Percentiles rank a stretch among this genome's conserved stretches.
These are phyloP conservation scores for Papilio machaon DNA, from an alignment of 1,140 invertebrate genomes.

Conservation along the genomic window DNA sequence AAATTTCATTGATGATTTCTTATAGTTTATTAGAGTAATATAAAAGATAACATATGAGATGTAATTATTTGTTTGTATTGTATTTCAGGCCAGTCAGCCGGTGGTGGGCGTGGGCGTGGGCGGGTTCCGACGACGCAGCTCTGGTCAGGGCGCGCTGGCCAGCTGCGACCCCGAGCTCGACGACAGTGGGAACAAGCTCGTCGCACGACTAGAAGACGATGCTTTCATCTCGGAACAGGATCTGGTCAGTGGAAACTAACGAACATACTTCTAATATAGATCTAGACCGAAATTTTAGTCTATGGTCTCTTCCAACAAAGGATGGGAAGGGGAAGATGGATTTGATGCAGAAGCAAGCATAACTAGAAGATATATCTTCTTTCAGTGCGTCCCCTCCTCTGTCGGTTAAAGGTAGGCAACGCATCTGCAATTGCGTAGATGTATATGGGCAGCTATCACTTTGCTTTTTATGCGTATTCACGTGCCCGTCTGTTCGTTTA, in stretches of 20 bases:
- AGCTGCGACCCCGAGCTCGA: constrained; percentile 76
- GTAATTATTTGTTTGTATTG: not conserved
- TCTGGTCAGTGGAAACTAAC: constrained; percentile 60
- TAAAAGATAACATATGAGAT: too few species aligned
- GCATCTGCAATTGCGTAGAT: too few species aligned
- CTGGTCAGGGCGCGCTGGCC: constrained; percentile 73
- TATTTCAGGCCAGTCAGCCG: constrained; percentile 68
- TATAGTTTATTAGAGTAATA: not conserved
- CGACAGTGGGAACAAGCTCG: constrained; percentile 79
- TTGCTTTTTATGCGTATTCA: too few species aligned
- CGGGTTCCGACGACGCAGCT: constrained; percentile 72
- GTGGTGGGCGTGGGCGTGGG: constrained; percentile 66
- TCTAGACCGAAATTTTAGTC: too few species aligned
- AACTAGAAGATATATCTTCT: too few species aligned
- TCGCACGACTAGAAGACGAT: constrained; percentile 78
- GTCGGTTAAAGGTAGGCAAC: too few species aligned
- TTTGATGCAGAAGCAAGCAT: too few species aligned
- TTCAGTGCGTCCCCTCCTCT: too few species aligned
- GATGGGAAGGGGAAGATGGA: too few species aligned
- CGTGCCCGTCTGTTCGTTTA: too few species aligned
- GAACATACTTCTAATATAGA: not conserved
- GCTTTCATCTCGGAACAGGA: constrained; percentile 81
- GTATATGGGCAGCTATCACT: too few species aligned
- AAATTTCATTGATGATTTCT: not conserved
- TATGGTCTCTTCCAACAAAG: too few species aligned